Conservation (phyloP, 2,113 vertebrate species). For the Halichoeres trimaculatus region DNA sequence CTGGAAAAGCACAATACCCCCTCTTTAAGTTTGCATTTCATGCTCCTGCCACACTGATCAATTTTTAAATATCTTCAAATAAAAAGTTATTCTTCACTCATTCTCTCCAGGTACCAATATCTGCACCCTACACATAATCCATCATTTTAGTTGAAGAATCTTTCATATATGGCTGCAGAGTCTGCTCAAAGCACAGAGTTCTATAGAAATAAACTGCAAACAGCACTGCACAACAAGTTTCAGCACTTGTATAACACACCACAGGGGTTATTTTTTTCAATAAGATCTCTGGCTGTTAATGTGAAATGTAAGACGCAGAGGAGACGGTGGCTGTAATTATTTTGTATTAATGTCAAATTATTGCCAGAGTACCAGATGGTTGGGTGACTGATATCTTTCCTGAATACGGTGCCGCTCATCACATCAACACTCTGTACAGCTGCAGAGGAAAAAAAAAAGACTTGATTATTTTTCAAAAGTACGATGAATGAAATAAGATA, state of each 20-base stretch:
- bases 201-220: neutral
- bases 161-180: neutral
- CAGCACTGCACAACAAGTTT: neutral
- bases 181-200: too few relatives aligned
- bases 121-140: conserved; percentile 8
- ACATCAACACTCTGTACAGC: conserved; percentile 13
- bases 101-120: neutral
- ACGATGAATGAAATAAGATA: neutral
- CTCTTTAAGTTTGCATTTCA: too few relatives aligned
- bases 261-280: too few relatives aligned
- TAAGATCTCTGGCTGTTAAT: neutral
- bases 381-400: conserved; percentile 24
- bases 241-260: too few relatives aligned
- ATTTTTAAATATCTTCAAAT: conserved; percentile 2
- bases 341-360: conserved; percentile 38
- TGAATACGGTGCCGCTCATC: conserved; percentile 12
- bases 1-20: too few relatives aligned
- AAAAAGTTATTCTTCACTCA: neutral
- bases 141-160: neutral
- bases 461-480: neutral
- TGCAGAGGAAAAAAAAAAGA: conserved; percentile 3
- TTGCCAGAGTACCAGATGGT: conserved; percentile 37
- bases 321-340: conserved; percentile 10
- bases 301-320: conserved; percentile 10
- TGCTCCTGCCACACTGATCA: neutral